Evolutionary conservation across 1,140 invertebrate genomes (phyloP).

Genomic region (Macrobrachium rosenbergii): DNA sequence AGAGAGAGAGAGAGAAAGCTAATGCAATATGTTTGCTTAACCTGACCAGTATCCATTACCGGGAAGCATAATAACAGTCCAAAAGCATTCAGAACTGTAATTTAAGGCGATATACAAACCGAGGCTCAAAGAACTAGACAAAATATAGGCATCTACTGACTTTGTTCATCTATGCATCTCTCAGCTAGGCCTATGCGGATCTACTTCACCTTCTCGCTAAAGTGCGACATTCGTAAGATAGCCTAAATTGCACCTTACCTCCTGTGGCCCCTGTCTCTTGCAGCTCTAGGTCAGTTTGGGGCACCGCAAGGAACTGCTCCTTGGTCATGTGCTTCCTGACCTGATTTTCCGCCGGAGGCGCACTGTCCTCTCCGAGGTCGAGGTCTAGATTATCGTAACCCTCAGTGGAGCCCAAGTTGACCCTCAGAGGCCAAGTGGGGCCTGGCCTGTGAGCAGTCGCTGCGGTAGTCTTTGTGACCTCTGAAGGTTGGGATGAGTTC

Average conservation of each 20-base stretch:
- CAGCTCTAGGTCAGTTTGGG: slow-evolving; percentile 48
- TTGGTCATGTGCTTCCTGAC: slow-evolving; percentile 55
- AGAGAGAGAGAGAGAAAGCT: slow-evolving; percentile 14
- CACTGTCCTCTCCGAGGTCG: slow-evolving; percentile 43
- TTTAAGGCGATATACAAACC: too few species aligned
- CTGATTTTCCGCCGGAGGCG: slow-evolving; percentile 15
- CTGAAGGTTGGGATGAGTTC: slow-evolving; percentile 27
- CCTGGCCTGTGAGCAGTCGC: slow-evolving; percentile 37
- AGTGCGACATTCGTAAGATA: too few species aligned
- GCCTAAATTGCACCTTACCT: too few species aligned
- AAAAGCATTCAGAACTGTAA: too few species aligned
- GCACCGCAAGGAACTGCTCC: slow-evolving; percentile 49
- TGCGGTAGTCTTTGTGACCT: slow-evolving; percentile 39
- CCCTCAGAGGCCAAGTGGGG: slow-evolving; percentile 48
- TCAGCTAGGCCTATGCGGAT: too few species aligned
- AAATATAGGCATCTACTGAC: too few species aligned
- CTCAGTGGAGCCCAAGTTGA: slow-evolving; percentile 40
- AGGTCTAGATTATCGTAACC: slow-evolving; percentile 55
- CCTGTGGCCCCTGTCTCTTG: slow-evolving; percentile 44
- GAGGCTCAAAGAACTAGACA: too few species aligned
- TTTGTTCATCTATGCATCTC: too few species aligned
- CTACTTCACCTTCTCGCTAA: too few species aligned
- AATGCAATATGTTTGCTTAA: background rate
- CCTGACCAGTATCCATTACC: background rate
- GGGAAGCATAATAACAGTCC: too few species aligned